Percentiles rank a stretch among this genome's conserved stretches.
Conservation (phyloP, 37 sponge, comb jelly and placozoan genomes). For the Petrosia ficiformis region DNA sequence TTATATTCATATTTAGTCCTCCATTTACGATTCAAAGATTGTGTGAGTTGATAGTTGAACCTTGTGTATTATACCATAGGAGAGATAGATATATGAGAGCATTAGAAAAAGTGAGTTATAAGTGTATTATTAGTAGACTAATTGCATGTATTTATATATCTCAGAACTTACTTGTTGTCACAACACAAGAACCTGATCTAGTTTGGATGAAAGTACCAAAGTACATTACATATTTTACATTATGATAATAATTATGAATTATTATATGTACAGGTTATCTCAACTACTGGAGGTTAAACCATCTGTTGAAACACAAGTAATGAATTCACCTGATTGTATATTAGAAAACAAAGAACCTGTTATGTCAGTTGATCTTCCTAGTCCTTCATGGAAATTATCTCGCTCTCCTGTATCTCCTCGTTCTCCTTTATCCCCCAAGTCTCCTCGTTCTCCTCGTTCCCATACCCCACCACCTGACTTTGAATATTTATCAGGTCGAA, state of each 20-base stretch:
- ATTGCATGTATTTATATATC: background rate
- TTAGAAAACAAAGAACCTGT: background rate
- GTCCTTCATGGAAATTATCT: too few species aligned
- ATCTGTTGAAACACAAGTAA: background rate
- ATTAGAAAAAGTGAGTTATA: conserved; percentile 76
- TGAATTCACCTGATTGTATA: background rate
- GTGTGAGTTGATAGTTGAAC: conserved; percentile 87
- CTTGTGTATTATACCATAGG: conserved; percentile 81
- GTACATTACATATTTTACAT: conserved; percentile 2
- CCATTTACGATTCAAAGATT: conserved; percentile 97
- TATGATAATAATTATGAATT: background rate
- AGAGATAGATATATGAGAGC: conserved; percentile 78
- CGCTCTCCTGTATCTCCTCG: background rate
- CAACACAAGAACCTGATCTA: conserved; percentile 62
- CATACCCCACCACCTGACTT: background rate
- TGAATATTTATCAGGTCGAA: too few species aligned
- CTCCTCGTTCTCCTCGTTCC: background rate
- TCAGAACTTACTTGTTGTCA: conserved; percentile 60
- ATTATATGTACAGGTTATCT: conserved; percentile 5
- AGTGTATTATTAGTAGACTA: background rate
- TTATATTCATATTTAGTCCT: conserved; percentile 42
- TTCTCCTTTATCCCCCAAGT: background rate
- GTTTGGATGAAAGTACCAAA: conserved; percentile 67
- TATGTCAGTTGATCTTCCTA: background rate
- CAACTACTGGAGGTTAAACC: conserved; percentile 19